Evolutionary conservation across 1,140 invertebrate genomes (phyloP), one percentile per base, ranked within the genome.

Genomic region (Formica selysi): DNA sequence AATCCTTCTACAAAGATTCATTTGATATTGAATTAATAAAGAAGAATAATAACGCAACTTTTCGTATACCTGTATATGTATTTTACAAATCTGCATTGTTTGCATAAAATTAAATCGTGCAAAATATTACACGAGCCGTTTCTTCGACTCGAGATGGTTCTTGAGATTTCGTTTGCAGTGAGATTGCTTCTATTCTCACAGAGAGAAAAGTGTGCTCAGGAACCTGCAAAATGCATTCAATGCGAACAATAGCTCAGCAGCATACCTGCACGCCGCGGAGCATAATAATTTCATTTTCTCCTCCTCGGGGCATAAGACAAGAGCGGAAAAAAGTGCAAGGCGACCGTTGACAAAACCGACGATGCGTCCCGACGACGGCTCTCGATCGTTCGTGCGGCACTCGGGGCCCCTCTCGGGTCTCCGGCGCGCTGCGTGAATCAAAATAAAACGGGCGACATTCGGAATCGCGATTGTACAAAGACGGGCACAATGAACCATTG

Each of bases 401-500:
- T 54, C 59, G 36, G 44, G 29, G 61, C 51, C 71, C 16, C 68
- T 80, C 64, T 44, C 57, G n/a, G 54, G 10, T 59, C 68, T 59
- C 76, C 68, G 73, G 89, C 67, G 81, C 70, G 84, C 44, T 51
- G 54, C 59, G 51, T 62, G 87, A 89, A 80, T 86, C 81, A 74
- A 76, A 86, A 65, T 86, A 62, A 61, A 89, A 68, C 74, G 81
- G 38, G 62, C 61, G 87, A 89, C 87, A 80, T 86, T 86, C 54
- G 87, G 86, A 92, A 91, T 87, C 78, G 89, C 85, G 92, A 90
- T 86, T 79, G 90, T 83, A 93, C 92, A 94, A 94, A 92, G 89
- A 90, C 85, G 57, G 62, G 89, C 91, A 93, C 93, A 94, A 93
- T 92, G 91, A 91, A 85, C 91, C 85, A 93, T 93, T 93, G 91